A percentile compares a stretch with the other conserved stretches of the same genome.
These are phyloP conservation scores for Siderastrea radians DNA, from an alignment of 92 coral and sea anemone species.

Conservation along the genomic window DNA sequence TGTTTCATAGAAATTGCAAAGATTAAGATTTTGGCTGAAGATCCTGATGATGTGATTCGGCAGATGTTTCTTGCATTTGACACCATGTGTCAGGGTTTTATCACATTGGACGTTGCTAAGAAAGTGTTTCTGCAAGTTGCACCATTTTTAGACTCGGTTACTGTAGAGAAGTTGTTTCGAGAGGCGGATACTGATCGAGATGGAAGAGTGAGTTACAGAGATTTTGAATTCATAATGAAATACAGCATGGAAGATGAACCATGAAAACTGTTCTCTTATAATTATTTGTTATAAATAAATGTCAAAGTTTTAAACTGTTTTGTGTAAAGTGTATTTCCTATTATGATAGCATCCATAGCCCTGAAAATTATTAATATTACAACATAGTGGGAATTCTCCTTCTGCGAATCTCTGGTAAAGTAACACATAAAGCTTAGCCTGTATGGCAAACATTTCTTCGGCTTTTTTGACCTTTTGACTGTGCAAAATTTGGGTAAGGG, in stretches of 20 bases:
- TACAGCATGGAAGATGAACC: slow-evolving; percentile 42
- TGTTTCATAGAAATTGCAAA: slow-evolving; percentile 73
- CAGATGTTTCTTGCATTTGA: slow-evolving; percentile 97
- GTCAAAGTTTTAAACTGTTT: too few species aligned
- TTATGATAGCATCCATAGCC: too few species aligned
- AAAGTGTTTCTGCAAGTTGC: slow-evolving; percentile 80
- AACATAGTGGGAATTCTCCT: too few species aligned
- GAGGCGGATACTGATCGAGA: slow-evolving; percentile 95
- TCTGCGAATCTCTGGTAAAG: too few species aligned
- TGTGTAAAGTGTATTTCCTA: too few species aligned
- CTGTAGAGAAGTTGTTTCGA: slow-evolving; percentile 82
- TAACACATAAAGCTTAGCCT: too few species aligned
- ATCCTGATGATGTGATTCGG: slow-evolving; percentile 87
- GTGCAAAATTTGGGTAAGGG: too few species aligned
- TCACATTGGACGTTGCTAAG: slow-evolving; percentile 85
- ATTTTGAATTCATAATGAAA: slow-evolving; percentile 97
- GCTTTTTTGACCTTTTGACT: too few species aligned
- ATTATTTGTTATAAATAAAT: too few species aligned
- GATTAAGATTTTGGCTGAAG: slow-evolving; percentile 81
- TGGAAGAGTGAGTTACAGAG: slow-evolving; percentile 92
- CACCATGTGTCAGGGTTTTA: slow-evolving; percentile 87
- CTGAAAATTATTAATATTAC: too few species aligned
- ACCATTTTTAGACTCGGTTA: slow-evolving; percentile 84
- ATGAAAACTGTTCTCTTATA: not conserved
- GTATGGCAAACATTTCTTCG: too few species aligned